phyloP scores from a whole-genome alignment of 2,888 invertebrate genomes.

The Elmis aenea region DNA sequence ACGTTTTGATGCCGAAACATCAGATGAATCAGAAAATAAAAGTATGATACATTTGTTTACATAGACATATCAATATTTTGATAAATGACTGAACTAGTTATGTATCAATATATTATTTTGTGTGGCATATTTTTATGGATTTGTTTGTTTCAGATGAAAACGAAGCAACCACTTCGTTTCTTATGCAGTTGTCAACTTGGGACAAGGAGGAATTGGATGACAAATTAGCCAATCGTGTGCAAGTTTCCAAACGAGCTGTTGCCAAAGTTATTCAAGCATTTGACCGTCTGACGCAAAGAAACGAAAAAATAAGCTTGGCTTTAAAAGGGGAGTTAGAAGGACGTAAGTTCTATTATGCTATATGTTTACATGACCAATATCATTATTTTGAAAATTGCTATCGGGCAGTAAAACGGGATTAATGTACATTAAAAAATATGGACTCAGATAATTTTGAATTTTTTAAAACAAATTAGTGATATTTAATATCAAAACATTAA shows the following conservation, averaged over 20 bases:
- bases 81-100: no score
- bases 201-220: slow-evolving; percentile 96
- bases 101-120: no score
- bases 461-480: no score
- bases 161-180: slow-evolving; percentile 92
- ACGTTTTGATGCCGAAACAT: slow-evolving; percentile 95
- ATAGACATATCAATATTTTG: no score
- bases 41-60: slow-evolving; percentile 59
- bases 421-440: not conserved
- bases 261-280: slow-evolving; percentile 96
- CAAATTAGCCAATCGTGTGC: slow-evolving; percentile 90
- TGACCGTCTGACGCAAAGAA: slow-evolving; percentile 91
- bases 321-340: slow-evolving; percentile 78
- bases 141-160: slow-evolving; percentile 71
- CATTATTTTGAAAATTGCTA: no score
- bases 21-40: slow-evolving; percentile 92
- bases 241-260: slow-evolving; percentile 93
- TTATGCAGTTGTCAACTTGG: slow-evolving; percentile 94
- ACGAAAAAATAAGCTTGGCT: slow-evolving; percentile 87
- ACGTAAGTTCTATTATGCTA: slow-evolving; percentile 44
- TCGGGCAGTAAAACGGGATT: no score
- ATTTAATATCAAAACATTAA: no score
- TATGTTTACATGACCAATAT: no score
- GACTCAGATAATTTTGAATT: not conserved
- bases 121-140: slow-evolving; percentile 7